phyloP scores from a whole-genome alignment of 2,888 invertebrate genomes.

The Drosophila subsilvestris region DNA sequence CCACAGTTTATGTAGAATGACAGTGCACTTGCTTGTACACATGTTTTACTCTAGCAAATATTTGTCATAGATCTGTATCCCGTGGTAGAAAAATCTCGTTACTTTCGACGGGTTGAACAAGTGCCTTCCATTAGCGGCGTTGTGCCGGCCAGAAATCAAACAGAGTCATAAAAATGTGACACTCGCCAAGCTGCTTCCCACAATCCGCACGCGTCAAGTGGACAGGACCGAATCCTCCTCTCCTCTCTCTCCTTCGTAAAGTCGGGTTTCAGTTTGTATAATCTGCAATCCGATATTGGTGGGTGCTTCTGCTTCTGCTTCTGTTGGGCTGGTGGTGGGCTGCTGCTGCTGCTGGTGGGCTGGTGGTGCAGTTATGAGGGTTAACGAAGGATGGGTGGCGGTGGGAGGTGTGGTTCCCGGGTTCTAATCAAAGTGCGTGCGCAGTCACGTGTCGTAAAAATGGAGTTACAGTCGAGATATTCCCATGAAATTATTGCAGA shows the following conservation, averaged over 20 bases:
- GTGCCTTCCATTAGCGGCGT: conserved; percentile 77
- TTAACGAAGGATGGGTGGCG: conserved; percentile 27
- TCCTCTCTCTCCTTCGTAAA: neutral
- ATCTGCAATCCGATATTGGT: conserved; percentile 74
- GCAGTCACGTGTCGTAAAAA: conserved; percentile 74
- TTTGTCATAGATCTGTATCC: conserved; percentile 12
- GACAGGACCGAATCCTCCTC: conserved; percentile 9
- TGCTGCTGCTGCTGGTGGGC: conserved; percentile 40
- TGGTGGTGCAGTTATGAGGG: conserved; percentile 29
- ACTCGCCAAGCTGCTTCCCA: conserved; percentile 70
- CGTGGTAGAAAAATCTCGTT: conserved; percentile 58
- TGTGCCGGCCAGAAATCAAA: conserved; percentile 74
- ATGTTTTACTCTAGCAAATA: conserved; percentile 20
- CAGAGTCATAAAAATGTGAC: conserved; percentile 80
- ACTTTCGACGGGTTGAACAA: conserved; percentile 64
- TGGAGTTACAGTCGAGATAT: conserved; percentile 44
- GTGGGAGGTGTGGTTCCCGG: conserved; percentile 1
- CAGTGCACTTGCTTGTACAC: conserved; percentile 22
- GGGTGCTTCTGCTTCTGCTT: conserved; percentile 43
- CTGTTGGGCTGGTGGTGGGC: conserved; percentile 28
- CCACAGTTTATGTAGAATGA: conserved; percentile 27
- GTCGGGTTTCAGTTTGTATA: conserved; percentile 21
- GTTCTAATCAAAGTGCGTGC: conserved; percentile 80
- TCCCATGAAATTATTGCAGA: conserved; percentile 68
- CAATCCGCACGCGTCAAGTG: conserved; percentile 75